phyloP scores from a whole-genome alignment of 2,888 invertebrate genomes.

The Mythimna loreyi region DNA sequence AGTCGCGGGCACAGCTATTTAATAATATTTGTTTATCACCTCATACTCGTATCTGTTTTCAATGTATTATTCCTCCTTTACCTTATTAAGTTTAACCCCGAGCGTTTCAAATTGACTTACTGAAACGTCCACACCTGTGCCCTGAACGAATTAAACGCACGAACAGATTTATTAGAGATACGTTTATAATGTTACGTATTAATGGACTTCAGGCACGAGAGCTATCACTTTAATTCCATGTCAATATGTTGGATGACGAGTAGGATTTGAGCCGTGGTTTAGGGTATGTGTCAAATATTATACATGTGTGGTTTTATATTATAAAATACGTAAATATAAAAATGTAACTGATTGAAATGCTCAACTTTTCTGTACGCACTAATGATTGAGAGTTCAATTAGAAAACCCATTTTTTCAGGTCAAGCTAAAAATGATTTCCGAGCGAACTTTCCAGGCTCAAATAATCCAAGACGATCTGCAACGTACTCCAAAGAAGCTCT shows the following conservation, averaged over 20 bases:
- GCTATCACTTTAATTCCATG: slow-evolving; percentile 49
- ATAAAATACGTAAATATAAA: too few species aligned
- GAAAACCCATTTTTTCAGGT: slow-evolving; percentile 13
- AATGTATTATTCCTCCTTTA: background rate
- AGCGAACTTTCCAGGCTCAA: slow-evolving; percentile 70
- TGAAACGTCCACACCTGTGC: slow-evolving; percentile 14
- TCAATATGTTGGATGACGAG: slow-evolving; percentile 23
- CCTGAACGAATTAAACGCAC: slow-evolving; percentile 41
- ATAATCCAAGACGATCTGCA: slow-evolving; percentile 72
- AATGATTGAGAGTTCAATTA: too few species aligned
- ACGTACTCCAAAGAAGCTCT: slow-evolving; percentile 39
- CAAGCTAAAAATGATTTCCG: slow-evolving; percentile 67
- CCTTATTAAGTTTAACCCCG: background rate
- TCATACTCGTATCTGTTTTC: background rate
- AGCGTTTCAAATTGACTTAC: slow-evolving; percentile 32
- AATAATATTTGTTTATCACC: too few species aligned
- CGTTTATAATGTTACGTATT: slow-evolving; percentile 57
- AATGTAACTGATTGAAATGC: too few species aligned
- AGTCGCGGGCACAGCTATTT: too few species aligned
- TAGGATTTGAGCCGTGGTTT: background rate
- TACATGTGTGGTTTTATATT: too few species aligned
- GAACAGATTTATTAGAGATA: slow-evolving; percentile 61
- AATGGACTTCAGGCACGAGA: slow-evolving; percentile 67
- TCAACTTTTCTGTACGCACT: too few species aligned
- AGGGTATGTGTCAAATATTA: background rate